These are phyloP conservation scores for Astreopora myriophthalma DNA, from an alignment of 64 coral and sea anemone species.

Conservation along the genomic window DNA sequence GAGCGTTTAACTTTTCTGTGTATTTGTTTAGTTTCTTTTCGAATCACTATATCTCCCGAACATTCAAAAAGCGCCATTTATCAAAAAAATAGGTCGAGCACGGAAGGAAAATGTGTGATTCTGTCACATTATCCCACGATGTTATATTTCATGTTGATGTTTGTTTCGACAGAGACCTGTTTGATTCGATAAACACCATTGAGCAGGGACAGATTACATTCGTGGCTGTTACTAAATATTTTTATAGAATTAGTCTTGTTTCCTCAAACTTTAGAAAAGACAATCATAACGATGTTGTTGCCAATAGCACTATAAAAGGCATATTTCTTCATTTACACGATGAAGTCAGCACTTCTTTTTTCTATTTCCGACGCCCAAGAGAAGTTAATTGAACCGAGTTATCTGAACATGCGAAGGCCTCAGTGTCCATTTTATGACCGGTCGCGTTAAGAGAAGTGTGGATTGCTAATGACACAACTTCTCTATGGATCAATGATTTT, in stretches of 20 bases:
- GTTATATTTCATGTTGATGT: not conserved
- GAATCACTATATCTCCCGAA: not conserved
- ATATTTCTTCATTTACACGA: not conserved
- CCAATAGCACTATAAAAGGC: not conserved
- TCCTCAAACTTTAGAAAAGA: not conserved
- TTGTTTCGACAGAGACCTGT: not conserved
- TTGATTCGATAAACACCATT: slow-evolving; percentile 17
- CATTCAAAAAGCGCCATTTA: not conserved
- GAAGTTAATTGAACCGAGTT: not conserved
- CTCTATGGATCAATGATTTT: not conserved
- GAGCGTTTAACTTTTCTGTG: not conserved
- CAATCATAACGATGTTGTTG: not conserved
- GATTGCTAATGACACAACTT: not conserved
- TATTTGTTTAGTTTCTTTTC: not conserved
- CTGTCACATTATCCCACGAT: not conserved
- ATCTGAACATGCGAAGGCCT: not conserved
- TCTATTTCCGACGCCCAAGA: not conserved
- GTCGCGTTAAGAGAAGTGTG: not conserved
- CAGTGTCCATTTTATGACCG: not conserved
- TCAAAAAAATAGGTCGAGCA: not conserved
- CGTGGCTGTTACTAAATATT: not conserved
- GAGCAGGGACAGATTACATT: not conserved
- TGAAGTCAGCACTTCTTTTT: not conserved
- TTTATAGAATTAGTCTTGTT: not conserved
- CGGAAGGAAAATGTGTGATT: not conserved